phyloP scores from a whole-genome alignment of 2,888 invertebrate species.

The Halictus ligatus region DNA sequence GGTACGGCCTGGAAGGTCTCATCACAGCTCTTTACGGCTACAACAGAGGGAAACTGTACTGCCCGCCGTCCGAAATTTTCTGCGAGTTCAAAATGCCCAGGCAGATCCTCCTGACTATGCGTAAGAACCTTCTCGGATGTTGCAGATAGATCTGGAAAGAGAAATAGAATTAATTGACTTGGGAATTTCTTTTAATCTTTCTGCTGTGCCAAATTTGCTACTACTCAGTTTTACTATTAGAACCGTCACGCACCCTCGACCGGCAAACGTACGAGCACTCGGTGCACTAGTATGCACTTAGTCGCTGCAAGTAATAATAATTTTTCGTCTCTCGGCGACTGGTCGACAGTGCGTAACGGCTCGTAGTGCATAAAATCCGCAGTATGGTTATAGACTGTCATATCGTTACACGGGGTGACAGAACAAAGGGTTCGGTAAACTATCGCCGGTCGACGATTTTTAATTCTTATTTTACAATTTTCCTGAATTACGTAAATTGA shows the following conservation, averaged over 20 bases:
- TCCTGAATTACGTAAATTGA: too few relatives aligned
- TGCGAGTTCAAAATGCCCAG: slow-evolving; percentile 91
- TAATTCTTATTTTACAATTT: neutral
- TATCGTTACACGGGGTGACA: neutral
- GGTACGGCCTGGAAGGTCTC: slow-evolving; percentile 93
- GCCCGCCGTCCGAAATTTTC: slow-evolving; percentile 89
- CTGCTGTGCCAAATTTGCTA: too few relatives aligned
- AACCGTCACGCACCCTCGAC: neutral
- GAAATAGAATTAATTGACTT: too few relatives aligned
- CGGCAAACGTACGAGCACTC: too few relatives aligned
- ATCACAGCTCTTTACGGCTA: slow-evolving; percentile 92
- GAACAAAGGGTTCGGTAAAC: neutral
- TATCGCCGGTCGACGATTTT: neutral
- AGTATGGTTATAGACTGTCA: neutral
- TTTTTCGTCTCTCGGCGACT: neutral
- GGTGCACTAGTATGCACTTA: too few relatives aligned
- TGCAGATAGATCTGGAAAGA: too few relatives aligned
- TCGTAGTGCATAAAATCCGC: too few relatives aligned
- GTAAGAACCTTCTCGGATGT: slow-evolving; percentile 77
- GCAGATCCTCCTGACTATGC: slow-evolving; percentile 91
- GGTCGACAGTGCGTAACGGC: neutral
- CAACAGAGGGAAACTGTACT: slow-evolving; percentile 90
- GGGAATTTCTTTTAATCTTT: too few relatives aligned
- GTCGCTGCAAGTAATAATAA: neutral
- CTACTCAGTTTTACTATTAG: neutral